Conservation (phyloP, 2,888 invertebrate genomes). For the Atethmia centrago region DNA sequence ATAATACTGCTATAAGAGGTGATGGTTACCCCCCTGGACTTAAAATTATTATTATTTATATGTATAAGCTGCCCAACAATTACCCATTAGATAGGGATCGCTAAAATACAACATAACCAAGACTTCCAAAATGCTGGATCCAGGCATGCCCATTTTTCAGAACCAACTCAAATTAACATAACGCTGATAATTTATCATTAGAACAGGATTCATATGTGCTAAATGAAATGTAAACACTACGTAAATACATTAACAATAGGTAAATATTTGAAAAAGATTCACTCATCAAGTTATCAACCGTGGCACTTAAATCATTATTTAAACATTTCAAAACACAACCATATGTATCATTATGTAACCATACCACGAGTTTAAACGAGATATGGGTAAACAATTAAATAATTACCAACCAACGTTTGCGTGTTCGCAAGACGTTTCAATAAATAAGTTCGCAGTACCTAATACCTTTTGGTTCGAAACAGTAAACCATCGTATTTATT, state of each 20-base stretch:
- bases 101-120: background rate
- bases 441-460: conserved; percentile 4
- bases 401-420: conserved; percentile 10
- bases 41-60: too few species aligned
- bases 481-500: conserved; percentile 26
- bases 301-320: conserved; percentile 30
- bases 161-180: conserved; percentile 11
- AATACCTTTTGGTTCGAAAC: conserved; percentile 21
- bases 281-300: conserved; percentile 23
- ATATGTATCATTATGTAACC: conserved; percentile 56
- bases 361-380: conserved; percentile 26
- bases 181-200: conserved; percentile 18
- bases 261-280: conserved; percentile 48
- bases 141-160: background rate
- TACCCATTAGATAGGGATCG: too few species aligned
- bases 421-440: conserved; percentile 26
- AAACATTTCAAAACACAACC: conserved; percentile 40
- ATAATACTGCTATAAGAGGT: too few species aligned
- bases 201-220: too few species aligned
- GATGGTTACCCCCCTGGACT: too few species aligned
- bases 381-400: conserved; percentile 45
- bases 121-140: background rate
- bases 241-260: conserved; percentile 10
- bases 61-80: background rate
- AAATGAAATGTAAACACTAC: conserved; percentile 8